These are phyloP conservation scores for Eupithecia inturbata DNA, from an alignment of 2,888 invertebrate genomes.

Conservation along the genomic window DNA sequence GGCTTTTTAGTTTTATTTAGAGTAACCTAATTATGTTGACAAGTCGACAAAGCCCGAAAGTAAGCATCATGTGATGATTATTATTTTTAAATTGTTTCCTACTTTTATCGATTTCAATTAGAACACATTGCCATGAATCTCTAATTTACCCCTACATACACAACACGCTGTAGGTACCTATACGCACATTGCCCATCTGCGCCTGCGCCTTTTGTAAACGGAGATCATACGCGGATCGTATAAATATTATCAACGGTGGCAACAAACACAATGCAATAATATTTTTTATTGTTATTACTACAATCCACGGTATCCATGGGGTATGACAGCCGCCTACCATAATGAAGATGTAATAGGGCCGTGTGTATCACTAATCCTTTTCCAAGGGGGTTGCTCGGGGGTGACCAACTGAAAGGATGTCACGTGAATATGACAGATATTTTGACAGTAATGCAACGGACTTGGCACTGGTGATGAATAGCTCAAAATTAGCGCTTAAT, in stretches of 20 bases:
- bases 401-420: slow-evolving; percentile 80
- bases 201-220: slow-evolving; percentile 58
- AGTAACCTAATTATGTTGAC: too few relatives aligned
- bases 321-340: slow-evolving; percentile 79
- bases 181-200: slow-evolving; percentile 55
- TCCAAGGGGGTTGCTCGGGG: slow-evolving; percentile 65
- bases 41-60: neutral
- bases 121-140: neutral
- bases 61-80: neutral
- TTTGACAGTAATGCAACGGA: slow-evolving; percentile 83
- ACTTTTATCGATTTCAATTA: neutral
- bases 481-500: slow-evolving; percentile 60
- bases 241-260: slow-evolving; percentile 75
- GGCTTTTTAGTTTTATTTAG: too few relatives aligned
- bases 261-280: slow-evolving; percentile 76
- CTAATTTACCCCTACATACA: slow-evolving; percentile 6
- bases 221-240: slow-evolving; percentile 74
- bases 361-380: slow-evolving; percentile 75
- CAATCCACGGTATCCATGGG: slow-evolving; percentile 50
- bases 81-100: too few relatives aligned
- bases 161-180: slow-evolving; percentile 37
- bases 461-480: slow-evolving; percentile 55
- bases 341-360: slow-evolving; percentile 84
- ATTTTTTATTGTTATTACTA: slow-evolving; percentile 73
- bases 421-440: slow-evolving; percentile 82